Evolutionary conservation across 1,140 invertebrate species (phyloP).

Genomic region (Neelides sp.): DNA sequence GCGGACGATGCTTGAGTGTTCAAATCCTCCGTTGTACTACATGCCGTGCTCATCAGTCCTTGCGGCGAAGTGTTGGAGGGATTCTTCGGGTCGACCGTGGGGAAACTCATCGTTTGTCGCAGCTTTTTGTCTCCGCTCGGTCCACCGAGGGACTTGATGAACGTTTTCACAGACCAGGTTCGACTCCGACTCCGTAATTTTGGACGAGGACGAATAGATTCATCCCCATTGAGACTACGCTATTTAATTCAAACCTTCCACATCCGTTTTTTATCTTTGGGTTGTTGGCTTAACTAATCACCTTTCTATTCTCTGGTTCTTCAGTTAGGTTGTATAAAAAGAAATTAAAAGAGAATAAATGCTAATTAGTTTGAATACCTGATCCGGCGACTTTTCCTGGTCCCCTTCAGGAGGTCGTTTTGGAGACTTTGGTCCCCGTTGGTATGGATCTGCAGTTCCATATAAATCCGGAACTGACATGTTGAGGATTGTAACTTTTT

Average conservation of each 20-base stretch:
- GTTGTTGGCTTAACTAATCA: not conserved
- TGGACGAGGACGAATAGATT: too few species aligned
- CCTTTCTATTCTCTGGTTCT: not conserved
- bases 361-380: slow-evolving; percentile 48
- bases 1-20: too few species aligned
- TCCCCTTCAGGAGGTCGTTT: slow-evolving; percentile 41
- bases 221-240: too few species aligned
- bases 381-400: slow-evolving; percentile 49
- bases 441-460: slow-evolving; percentile 73
- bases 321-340: not conserved
- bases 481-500: slow-evolving; percentile 77
- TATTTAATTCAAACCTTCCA: too few species aligned
- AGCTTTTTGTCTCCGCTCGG: slow-evolving; percentile 67
- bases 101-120: slow-evolving; percentile 45
- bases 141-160: too few species aligned
- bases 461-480: slow-evolving; percentile 57
- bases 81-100: too few species aligned
- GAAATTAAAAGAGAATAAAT: not conserved
- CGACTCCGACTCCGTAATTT: too few species aligned
- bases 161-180: too few species aligned
- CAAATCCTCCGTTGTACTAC: too few species aligned
- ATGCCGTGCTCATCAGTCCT: too few species aligned
- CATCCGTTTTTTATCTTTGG: too few species aligned
- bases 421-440: slow-evolving; percentile 67
- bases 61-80: too few species aligned